Conservation (phyloP, 35 echinoderm and acorn worm species). For the Lytechinus variegatus region DNA sequence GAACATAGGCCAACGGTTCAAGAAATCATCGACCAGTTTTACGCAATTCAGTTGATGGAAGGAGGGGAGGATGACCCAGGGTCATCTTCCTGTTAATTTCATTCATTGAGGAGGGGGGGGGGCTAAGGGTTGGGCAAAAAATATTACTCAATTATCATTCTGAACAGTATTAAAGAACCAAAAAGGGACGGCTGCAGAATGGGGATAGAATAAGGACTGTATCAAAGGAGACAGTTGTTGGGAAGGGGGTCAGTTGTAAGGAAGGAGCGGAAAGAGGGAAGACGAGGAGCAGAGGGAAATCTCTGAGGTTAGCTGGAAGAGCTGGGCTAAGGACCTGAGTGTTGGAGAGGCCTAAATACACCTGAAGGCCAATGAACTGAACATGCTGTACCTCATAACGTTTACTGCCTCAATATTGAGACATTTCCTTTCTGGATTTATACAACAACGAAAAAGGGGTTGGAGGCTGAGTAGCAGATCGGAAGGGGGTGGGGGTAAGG, state of each 20-base stretch:
- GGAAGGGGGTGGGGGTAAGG: no score
- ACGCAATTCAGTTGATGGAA: not conserved
- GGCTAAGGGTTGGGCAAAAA: no score
- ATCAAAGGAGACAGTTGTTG: not conserved
- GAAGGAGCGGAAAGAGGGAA: not conserved
- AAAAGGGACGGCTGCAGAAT: no score
- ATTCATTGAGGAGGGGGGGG: not conserved
- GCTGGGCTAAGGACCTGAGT: not conserved
- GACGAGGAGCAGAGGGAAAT: not conserved
- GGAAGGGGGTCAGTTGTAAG: not conserved
- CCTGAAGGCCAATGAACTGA: not conserved
- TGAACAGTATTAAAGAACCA: no score
- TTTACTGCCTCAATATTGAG: no score
- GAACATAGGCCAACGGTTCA: not conserved
- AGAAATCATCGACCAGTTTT: conserved; percentile 22
- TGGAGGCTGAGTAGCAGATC: no score
- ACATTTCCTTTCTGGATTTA: no score
- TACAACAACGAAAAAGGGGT: no score
- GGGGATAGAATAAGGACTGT: not conserved
- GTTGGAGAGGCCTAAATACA: not conserved
- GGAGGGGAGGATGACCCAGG: not conserved
- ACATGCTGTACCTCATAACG: no score
- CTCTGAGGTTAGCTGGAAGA: not conserved
- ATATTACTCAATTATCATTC: no score
- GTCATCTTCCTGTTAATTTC: not conserved